Base-by-base conservation (phyloP, 1,140 invertebrate species). In the Pteromalus puparum region DNA sequence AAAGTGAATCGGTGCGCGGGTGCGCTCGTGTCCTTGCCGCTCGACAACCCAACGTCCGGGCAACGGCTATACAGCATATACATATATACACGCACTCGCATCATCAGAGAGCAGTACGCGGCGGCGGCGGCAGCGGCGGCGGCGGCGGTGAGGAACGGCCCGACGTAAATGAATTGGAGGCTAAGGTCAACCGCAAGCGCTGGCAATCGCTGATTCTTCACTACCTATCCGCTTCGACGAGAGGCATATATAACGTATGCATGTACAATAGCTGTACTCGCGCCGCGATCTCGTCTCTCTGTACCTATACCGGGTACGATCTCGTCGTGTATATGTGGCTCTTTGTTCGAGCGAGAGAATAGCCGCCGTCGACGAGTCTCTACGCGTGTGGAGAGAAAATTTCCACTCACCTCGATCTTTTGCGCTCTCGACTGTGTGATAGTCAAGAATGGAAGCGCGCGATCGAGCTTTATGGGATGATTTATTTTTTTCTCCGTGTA, bases 91-190 rank as follows among this genome's bases (percentile, higher is more conserved):
- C 84, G 85, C 81, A 86, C 76, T 76, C 86, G 86, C 86, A 84
- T 84, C 85, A 86, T 73, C 61, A 83, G 78, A 81, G 84, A 53
- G 48, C 15, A 18, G 48, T 53, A 53, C 38, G 78, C 87, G 46
- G 83, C 74, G 30, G 30, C 30, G 30, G 30, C 30, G 1, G 30
- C 30, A 5, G 30, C 30, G 1, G 30, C 30, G 30, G 30, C 30
- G 30, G 30, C 30, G 30, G 80, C 87, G 46, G 83, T 72, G 86
- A 84, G 75, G 73, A 88, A 80, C 76, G 86, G 83, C 82, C 73
- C 82, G 84, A 65, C 65, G 87, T 85, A 88, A 88, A 88, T 89
- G 89, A 91, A 91, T 91, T 91, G 87, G 89, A 90, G 90, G 91
- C 91, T 91, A 91, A 91, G 91, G 90, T 91, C 91, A 90, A 82